A percentile compares a stretch with the other conserved stretches of the same genome.
These are phyloP conservation scores for Tokudaia muenninki DNA, from an alignment of 2,797 vertebrate genomes.

Conservation along the genomic window DNA sequence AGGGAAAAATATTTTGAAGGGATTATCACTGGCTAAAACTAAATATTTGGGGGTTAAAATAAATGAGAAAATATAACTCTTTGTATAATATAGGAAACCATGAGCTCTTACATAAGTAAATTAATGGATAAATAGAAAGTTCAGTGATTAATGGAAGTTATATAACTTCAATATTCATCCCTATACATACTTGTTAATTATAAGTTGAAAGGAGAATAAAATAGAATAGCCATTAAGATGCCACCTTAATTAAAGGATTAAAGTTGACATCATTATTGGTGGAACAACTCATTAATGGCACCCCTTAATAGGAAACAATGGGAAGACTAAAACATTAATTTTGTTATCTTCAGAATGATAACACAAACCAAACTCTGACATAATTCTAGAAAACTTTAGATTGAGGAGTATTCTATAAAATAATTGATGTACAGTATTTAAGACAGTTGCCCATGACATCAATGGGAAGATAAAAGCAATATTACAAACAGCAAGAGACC, in stretches of 20 bases:
- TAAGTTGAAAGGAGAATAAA: background rate
- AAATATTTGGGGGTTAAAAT: slow-evolving; percentile 20
- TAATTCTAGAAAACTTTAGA: slow-evolving; percentile 3
- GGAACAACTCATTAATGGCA: slow-evolving; percentile 16
- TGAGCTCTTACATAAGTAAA: background rate
- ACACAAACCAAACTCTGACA: background rate
- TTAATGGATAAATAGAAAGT: slow-evolving; percentile 21
- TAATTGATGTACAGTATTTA: background rate
- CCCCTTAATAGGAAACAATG: background rate
- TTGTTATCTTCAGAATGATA: slow-evolving; percentile 27
- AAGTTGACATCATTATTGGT: slow-evolving; percentile 35
- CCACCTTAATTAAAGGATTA: slow-evolving; percentile 37
- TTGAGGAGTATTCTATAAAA: slow-evolving; percentile 27
- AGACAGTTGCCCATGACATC: background rate
- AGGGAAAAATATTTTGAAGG: background rate
- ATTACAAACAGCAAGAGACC: background rate
- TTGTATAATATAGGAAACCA: background rate
- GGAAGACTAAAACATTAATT: slow-evolving; percentile 13
- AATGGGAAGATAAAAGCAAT: background rate
- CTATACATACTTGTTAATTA: slow-evolving; percentile 44
- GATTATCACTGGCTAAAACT: background rate
- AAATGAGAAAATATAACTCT: slow-evolving; percentile 36
- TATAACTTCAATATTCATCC: background rate
- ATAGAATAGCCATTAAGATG: background rate
- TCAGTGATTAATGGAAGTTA: slow-evolving; percentile 6